phyloP scores from a whole-genome alignment of 2,888 invertebrate species.

The Vesta saturnalis region DNA sequence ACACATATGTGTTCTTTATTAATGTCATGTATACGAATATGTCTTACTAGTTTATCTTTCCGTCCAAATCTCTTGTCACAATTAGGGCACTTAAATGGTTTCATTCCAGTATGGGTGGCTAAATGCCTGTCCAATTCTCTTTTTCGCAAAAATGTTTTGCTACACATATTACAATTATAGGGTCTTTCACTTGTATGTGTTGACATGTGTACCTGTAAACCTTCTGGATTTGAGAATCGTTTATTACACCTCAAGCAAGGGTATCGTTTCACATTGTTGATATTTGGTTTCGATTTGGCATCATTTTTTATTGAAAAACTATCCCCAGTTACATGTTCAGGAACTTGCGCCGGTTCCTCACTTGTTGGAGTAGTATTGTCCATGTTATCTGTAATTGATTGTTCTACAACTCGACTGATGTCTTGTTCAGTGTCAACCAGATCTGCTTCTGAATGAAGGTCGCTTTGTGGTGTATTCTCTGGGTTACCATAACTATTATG shows the following conservation, averaged over 20 bases:
- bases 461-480: slow-evolving; percentile 47
- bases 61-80: slow-evolving; percentile 75
- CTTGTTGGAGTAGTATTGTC: slow-evolving; percentile 19
- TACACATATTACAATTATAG: slow-evolving; percentile 73
- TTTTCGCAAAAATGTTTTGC: slow-evolving; percentile 74
- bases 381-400: slow-evolving; percentile 42
- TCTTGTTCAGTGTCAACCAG: slow-evolving; percentile 50
- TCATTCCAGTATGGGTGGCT: slow-evolving; percentile 73
- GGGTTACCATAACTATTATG: slow-evolving; percentile 56
- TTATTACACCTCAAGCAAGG: slow-evolving; percentile 54
- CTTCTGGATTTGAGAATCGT: slow-evolving; percentile 51
- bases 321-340: slow-evolving; percentile 55
- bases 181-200: slow-evolving; percentile 66
- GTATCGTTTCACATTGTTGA: slow-evolving; percentile 44
- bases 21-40: slow-evolving; percentile 73
- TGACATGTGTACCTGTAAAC: slow-evolving; percentile 62
- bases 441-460: slow-evolving; percentile 25
- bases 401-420: slow-evolving; percentile 65
- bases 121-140: slow-evolving; percentile 76
- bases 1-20: slow-evolving; percentile 65
- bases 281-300: slow-evolving; percentile 20
- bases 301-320: slow-evolving; percentile 42
- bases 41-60: slow-evolving; percentile 75
- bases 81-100: slow-evolving; percentile 73
- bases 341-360: slow-evolving; percentile 46